Conservation (phyloP, 2,113 vertebrate species). For the Centropus unirufus region DNA sequence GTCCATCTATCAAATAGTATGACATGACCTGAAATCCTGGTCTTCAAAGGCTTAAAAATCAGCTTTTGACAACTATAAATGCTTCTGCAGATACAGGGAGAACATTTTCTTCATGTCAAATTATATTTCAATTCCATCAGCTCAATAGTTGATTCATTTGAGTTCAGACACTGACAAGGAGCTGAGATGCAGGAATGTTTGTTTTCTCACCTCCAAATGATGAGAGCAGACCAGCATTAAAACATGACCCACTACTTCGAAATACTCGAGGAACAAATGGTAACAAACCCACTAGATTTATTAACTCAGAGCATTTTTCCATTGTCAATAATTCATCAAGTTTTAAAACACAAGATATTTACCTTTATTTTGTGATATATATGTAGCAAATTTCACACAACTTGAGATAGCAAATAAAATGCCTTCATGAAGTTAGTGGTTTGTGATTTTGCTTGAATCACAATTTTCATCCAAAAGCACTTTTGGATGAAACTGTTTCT, state of each 20-base stretch:
- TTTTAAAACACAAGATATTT: slow-evolving; percentile 1
- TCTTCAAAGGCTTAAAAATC: not conserved
- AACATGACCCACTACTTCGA: not conserved
- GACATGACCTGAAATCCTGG: not conserved
- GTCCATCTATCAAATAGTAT: not conserved
- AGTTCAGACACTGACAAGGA: slow-evolving; percentile 32
- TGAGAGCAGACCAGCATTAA: slow-evolving; percentile 7
- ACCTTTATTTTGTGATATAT: not conserved
- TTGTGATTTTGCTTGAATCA: not conserved
- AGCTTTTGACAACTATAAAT: not conserved
- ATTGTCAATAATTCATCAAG: not conserved
- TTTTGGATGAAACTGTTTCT: not conserved
- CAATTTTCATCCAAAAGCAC: not conserved
- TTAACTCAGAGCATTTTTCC: slow-evolving; percentile 4
- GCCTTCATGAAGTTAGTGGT: not conserved
- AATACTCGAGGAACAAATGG: not conserved
- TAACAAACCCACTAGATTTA: slow-evolving; percentile 5
- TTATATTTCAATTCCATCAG: slow-evolving; percentile 49
- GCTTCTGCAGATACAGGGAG: slow-evolving; percentile 35
- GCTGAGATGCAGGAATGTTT: slow-evolving; percentile 20
- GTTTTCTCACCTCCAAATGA: slow-evolving; percentile 5
- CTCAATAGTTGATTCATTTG: slow-evolving; percentile 33
- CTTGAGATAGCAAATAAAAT: not conserved
- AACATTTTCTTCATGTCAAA: slow-evolving; percentile 37
- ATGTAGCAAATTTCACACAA: not conserved